Evolutionary conservation across 2,113 vertebrate species (phyloP), one percentile per base, ranked within the genome.

Genomic region (cattle (Bos taurus)): DNA sequence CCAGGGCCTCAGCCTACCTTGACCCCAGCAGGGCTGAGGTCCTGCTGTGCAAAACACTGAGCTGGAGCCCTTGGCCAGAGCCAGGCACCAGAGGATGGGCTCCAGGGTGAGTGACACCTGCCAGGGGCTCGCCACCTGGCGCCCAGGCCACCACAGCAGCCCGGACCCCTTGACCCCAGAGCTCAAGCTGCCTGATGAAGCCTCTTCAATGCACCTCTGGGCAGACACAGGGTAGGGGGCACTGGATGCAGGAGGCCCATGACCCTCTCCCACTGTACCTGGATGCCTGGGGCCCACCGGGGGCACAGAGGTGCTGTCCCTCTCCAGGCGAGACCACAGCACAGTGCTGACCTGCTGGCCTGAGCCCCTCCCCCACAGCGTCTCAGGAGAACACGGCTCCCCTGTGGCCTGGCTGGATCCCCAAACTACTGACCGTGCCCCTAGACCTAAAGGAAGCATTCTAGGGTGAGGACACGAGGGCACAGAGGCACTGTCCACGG

Each of bases 401-500:
- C 12, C 28, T 57, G 2, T 30, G 21, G 71, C 71, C 82, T 3
- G 26, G 71, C 94, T 46, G 25, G 5, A 48, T 3, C 78, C 78
- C 88, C 19, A 7, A 19, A 62, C 88, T 7, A 1, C 30, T 11
- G 11, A n/a, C 60, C 26, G 6, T 1, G 25, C 48, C 57, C 3
- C 19, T 23, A 6, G 25, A n/a, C 13, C 56, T 21, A 13, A 13
- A 50, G 46, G 86, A 95, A 21, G 30, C 0, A 4, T 33, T 5
- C 4, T 17, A 59, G 6, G 0, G 6, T 16, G 40, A 50, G 4
- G 1, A 28, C 11, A 4, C 5, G 1, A 71, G 9, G 23, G 14
- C 26, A 2, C 0, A 2, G 17, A 17, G 43, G 82, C n/a, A 2
- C 17, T 12, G 33, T 12, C 1, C 1, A 0, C 1, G 0, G 36